A percentile compares a stretch with the other conserved stretches of the same genome.
phyloP scores from a whole-genome alignment of 1,140 invertebrate genomes.

The Diachasma alloeum region DNA sequence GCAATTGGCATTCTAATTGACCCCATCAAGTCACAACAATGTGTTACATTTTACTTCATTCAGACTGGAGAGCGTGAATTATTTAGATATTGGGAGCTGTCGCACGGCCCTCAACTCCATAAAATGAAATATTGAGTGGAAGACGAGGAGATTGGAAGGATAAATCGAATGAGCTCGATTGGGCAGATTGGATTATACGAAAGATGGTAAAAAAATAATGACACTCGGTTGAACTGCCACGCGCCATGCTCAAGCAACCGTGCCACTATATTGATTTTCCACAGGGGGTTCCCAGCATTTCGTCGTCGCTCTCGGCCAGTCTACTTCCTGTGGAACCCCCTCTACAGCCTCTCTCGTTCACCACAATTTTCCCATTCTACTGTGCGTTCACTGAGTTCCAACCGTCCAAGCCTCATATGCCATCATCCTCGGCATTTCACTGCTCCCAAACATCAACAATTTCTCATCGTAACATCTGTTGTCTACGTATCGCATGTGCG shows the following conservation, averaged over 20 bases:
- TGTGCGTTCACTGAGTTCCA: background rate
- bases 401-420: background rate
- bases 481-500: background rate
- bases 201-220: constrained; percentile 3
- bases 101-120: no score
- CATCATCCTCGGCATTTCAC: background rate
- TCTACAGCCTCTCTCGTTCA: background rate
- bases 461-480: background rate
- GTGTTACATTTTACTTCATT: no score
- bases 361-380: background rate
- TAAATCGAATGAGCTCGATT: background rate
- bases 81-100: no score
- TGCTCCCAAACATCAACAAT: background rate
- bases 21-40: no score
- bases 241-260: constrained; percentile 52
- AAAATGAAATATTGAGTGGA: no score
- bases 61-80: no score
- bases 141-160: no score
- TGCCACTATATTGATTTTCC: constrained; percentile 60
- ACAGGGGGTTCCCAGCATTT: constrained; percentile 45
- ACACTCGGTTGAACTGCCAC: constrained; percentile 35
- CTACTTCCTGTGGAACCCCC: background rate
- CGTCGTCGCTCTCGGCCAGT: constrained; percentile 26
- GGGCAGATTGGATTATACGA: background rate
- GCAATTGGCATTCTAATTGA: no score